A percentile compares a stretch with the other conserved stretches of the same genome.
phyloP scores from a whole-genome alignment of 2,797 vertebrate genomes.

The Malurus splendens region DNA sequence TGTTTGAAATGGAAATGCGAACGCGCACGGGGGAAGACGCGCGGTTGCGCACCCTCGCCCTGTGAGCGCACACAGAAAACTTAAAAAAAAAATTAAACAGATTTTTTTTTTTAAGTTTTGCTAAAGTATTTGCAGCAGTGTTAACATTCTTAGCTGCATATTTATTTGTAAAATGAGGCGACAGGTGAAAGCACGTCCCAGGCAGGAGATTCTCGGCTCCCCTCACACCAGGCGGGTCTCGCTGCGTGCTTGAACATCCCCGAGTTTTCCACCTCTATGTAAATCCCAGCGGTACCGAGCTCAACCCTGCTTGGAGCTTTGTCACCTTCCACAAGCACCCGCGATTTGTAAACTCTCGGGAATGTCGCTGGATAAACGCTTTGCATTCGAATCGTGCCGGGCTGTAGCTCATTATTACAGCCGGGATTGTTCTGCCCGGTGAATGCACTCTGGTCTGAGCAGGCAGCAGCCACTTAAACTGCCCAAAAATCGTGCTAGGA shows the following conservation, averaged over 20 bases:
- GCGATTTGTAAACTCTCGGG: not conserved
- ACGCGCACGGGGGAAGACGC: accelerated
- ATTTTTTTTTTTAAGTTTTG: not conserved
- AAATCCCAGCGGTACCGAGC: not conserved
- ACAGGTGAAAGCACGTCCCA: not conserved
- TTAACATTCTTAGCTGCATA: not conserved
- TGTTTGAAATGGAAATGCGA: not conserved
- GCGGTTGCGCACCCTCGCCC: not conserved
- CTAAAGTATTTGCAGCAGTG: not conserved
- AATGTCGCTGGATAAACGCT: not conserved
- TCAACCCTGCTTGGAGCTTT: not conserved
- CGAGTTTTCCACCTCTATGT: not conserved
- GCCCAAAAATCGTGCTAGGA: not conserved
- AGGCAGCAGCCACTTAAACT: not conserved
- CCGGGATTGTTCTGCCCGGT: not conserved
- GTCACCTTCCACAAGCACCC: not conserved
- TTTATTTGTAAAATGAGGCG: not conserved
- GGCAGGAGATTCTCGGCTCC: not conserved
- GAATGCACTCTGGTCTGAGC: not conserved
- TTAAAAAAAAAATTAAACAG: not conserved
- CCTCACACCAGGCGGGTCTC: not conserved
- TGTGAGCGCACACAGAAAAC: accelerated
- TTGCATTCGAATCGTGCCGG: not conserved
- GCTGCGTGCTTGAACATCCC: accelerated
- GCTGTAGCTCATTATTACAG: not conserved